Evolutionary conservation across 2,888 invertebrate genomes (phyloP).

Genomic region (Rutpela maculata): DNA sequence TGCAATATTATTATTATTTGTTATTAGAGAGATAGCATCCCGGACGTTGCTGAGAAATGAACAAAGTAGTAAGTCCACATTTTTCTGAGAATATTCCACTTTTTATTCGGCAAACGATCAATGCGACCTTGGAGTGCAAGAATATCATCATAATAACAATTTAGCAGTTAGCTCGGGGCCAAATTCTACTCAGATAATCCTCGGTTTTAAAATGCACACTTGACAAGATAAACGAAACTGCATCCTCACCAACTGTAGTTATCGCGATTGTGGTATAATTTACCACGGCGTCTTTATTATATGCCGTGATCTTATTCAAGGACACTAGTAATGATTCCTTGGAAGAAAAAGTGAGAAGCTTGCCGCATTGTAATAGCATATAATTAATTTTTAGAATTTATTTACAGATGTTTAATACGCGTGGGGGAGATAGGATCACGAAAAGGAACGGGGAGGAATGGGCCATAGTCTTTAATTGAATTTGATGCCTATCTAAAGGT

Average conservation of each 20-base stretch:
- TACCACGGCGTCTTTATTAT: slow-evolving; percentile 1
- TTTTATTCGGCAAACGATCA: background rate
- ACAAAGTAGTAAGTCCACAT: too few species aligned
- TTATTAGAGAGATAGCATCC: background rate
- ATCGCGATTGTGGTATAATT: slow-evolving; percentile 19
- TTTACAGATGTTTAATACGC: background rate
- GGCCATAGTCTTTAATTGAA: background rate
- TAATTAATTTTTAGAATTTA: slow-evolving; percentile 24
- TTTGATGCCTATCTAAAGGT: background rate
- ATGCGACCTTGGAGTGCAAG: background rate
- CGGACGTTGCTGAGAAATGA: background rate
- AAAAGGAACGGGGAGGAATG: background rate
- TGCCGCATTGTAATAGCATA: background rate
- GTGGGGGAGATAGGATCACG: background rate
- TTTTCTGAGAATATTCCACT: background rate
- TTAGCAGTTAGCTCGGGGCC: slow-evolving; percentile 7
- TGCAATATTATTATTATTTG: background rate
- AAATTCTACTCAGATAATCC: slow-evolving; percentile 17
- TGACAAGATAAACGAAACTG: slow-evolving; percentile 31
- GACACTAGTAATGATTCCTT: background rate
- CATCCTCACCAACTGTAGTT: slow-evolving; percentile 2
- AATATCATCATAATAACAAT: slow-evolving; percentile 20
- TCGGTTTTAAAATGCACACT: slow-evolving; percentile 2
- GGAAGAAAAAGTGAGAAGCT: slow-evolving; percentile 9
- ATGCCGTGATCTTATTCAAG: slow-evolving; percentile 6